Conservation (phyloP, 2,797 vertebrate genomes). For the Hapalemur alaotrensis region DNA sequence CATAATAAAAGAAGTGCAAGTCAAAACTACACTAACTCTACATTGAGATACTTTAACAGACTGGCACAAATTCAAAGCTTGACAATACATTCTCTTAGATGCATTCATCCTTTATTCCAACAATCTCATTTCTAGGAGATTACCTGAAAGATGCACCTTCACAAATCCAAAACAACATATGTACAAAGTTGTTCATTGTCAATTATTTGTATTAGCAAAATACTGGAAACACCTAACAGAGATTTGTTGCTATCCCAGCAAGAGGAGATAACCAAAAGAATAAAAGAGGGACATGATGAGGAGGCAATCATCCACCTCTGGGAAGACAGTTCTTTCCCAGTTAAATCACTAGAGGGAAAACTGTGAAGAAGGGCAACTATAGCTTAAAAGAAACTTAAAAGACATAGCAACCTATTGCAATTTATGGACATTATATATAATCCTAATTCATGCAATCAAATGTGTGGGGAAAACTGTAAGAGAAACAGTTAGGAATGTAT, state of each 20-base stretch:
- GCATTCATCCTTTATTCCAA: not conserved
- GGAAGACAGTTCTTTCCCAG: not conserved
- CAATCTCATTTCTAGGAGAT: slow-evolving; percentile 10
- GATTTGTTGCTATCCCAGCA: not conserved
- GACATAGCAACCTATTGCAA: not conserved
- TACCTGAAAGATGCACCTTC: not conserved
- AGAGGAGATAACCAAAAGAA: slow-evolving; percentile 18
- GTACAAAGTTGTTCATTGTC: not conserved
- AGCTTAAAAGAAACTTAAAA: not conserved
- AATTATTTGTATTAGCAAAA: slow-evolving; percentile 6
- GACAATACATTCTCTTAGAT: not conserved
- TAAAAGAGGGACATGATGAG: not conserved
- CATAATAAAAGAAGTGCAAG: slow-evolving; percentile 4
- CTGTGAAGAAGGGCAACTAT: not conserved
- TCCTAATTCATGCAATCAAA: not conserved
- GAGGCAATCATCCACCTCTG: not conserved
- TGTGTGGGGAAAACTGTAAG: not conserved
- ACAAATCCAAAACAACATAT: slow-evolving; percentile 29
- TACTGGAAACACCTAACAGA: not conserved
- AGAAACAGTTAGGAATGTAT: not conserved
- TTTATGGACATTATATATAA: not conserved
- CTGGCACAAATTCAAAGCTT: not conserved
- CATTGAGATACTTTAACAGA: slow-evolving; percentile 16
- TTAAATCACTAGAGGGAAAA: not conserved
- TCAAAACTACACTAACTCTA: not conserved